Percentiles rank a stretch among this genome's conserved stretches.
These are phyloP conservation scores for Hiodon alosoides DNA, from an alignment of 2,113 vertebrate species.

Conservation along the genomic window DNA sequence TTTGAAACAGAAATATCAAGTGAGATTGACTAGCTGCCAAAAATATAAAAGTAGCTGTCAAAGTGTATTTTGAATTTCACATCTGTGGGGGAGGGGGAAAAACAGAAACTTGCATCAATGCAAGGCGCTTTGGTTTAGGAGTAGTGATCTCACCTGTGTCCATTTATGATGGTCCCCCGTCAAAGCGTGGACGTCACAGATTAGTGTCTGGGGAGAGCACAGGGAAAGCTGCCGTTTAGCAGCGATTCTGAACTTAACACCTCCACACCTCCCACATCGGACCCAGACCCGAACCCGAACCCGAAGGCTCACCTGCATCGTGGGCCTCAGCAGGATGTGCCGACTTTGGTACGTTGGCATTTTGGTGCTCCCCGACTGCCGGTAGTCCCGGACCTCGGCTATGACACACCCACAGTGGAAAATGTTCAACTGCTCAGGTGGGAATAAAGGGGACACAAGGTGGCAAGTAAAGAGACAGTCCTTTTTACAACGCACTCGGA, in stretches of 20 bases:
- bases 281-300: neutral
- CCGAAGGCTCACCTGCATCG: constrained; percentile 80
- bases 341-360: constrained; percentile 87
- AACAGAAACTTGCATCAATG: no score
- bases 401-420: constrained; percentile 98
- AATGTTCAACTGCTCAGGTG: constrained; percentile 83
- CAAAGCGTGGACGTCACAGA: constrained; percentile 96
- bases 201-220: constrained; percentile 74
- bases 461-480: neutral
- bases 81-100: neutral
- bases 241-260: neutral
- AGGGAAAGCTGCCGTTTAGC: no score
- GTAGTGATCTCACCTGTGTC: constrained; percentile 78
- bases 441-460: neutral
- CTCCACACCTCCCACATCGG: neutral
- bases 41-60: no score
- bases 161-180: constrained; percentile 98
- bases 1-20: no score
- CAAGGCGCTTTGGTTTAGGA: neutral
- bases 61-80: no score
- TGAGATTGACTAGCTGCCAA: no score
- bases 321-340: constrained; percentile 88
- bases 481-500: neutral
- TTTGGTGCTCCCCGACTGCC: constrained; percentile 88
- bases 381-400: constrained; percentile 92